Evolutionary conservation across 2,888 invertebrate genomes (phyloP).

Genomic region (Fragum whitleyi): DNA sequence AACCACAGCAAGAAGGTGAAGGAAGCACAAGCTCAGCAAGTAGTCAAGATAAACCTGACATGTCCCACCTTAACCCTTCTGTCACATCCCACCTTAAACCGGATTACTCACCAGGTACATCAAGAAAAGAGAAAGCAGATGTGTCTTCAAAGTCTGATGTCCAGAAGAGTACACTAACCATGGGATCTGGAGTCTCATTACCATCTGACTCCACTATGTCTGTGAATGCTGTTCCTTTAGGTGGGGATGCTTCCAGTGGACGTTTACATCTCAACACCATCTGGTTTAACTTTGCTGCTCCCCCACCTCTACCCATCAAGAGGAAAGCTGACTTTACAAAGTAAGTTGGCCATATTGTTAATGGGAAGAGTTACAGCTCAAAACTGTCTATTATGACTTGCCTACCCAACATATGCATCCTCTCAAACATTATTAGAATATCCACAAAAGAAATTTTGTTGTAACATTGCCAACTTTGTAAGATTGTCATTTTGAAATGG

Average conservation of each 20-base stretch:
- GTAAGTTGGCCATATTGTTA: constrained; percentile 84
- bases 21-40: not conserved
- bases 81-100: not conserved
- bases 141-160: not conserved
- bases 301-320: constrained; percentile 96
- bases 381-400: not conserved
- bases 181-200: constrained; percentile 71
- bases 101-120: not conserved
- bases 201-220: constrained; percentile 62
- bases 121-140: not conserved
- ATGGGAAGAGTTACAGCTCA: too few species aligned
- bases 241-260: constrained; percentile 89
- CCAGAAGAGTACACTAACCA: constrained; percentile 52
- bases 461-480: too few species aligned
- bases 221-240: constrained; percentile 68
- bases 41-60: not conserved
- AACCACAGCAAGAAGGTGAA: not conserved
- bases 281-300: constrained; percentile 99
- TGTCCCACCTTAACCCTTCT: too few species aligned
- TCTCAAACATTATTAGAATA: too few species aligned
- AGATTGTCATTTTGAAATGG: too few species aligned
- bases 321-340: constrained; percentile 97
- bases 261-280: constrained; percentile 95
- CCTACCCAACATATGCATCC: too few species aligned
- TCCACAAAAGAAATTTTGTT: too few species aligned